Conservation (phyloP, 2,797 vertebrate species). For the Nasua narica region DNA sequence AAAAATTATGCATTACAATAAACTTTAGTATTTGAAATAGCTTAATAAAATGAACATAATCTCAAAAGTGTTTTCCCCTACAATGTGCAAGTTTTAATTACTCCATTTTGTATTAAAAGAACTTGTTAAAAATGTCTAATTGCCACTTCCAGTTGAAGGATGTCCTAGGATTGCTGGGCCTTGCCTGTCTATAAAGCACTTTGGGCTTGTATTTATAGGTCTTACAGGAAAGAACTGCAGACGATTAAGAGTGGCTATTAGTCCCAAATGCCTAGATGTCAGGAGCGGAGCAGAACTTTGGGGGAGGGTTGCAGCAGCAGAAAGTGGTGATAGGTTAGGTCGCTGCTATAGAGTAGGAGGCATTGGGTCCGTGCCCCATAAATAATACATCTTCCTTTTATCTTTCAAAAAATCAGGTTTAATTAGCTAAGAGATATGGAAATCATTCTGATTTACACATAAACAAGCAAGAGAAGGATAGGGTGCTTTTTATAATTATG, state of each 20-base stretch:
- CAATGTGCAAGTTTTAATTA: conserved; percentile 78
- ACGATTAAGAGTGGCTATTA: conserved; percentile 35
- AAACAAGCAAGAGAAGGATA: background rate
- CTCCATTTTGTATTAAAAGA: conserved; percentile 74
- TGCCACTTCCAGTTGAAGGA: conserved; percentile 64
- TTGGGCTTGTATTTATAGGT: conserved; percentile 48
- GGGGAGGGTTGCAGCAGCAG: background rate
- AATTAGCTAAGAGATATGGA: conserved; percentile 10
- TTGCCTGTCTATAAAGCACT: conserved; percentile 49
- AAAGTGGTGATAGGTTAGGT: background rate
- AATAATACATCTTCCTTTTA: background rate
- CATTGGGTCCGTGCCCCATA: background rate
- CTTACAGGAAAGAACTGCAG: conserved; percentile 59
- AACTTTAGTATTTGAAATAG: conserved; percentile 79
- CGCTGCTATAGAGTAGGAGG: background rate
- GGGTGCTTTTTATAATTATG: background rate
- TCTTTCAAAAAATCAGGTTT: background rate
- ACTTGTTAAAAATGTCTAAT: conserved; percentile 76
- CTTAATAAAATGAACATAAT: conserved; percentile 80
- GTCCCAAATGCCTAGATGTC: conserved; percentile 6
- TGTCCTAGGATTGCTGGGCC: background rate
- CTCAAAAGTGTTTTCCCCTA: conserved; percentile 68
- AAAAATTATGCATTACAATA: conserved; percentile 67
- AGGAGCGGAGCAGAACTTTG: background rate
- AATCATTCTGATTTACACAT: background rate